Evolutionary conservation across 2,888 invertebrate genomes (phyloP).

Genomic region (Rhagonycha lutea): DNA sequence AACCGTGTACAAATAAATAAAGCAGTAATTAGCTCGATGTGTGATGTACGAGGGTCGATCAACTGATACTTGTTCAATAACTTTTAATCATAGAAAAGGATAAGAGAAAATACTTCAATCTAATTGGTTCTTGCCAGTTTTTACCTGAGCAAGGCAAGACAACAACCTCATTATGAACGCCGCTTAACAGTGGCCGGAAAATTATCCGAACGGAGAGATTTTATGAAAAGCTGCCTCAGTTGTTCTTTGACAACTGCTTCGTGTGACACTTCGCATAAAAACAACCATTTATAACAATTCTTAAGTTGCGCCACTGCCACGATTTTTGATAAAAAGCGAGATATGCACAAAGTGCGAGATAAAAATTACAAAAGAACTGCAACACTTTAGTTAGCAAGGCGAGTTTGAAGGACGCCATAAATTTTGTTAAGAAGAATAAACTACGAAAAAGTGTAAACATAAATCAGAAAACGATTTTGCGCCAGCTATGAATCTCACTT

Average conservation of each 20-base stretch:
- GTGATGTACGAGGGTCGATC: neutral
- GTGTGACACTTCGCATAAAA: neutral
- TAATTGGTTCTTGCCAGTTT: too few relatives aligned
- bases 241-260: too few relatives aligned
- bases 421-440: slow-evolving; percentile 1
- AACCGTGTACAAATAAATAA: neutral
- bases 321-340: neutral
- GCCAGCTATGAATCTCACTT: neutral
- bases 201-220: too few relatives aligned
- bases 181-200: too few relatives aligned
- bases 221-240: too few relatives aligned
- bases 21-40: neutral
- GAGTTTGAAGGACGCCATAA: neutral
- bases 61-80: too few relatives aligned
- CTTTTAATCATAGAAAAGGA: too few relatives aligned
- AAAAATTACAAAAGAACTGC: neutral
- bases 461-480: slow-evolving; percentile 3
- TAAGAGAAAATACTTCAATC: too few relatives aligned
- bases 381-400: neutral
- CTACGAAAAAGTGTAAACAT: neutral
- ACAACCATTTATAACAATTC: neutral
- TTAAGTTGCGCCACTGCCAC: neutral
- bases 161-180: too few relatives aligned
- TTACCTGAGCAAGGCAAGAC: too few relatives aligned
- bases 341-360: neutral